These are phyloP conservation scores for Archips crataeganus DNA, from an alignment of 2,888 invertebrate species.

Conservation along the genomic window DNA sequence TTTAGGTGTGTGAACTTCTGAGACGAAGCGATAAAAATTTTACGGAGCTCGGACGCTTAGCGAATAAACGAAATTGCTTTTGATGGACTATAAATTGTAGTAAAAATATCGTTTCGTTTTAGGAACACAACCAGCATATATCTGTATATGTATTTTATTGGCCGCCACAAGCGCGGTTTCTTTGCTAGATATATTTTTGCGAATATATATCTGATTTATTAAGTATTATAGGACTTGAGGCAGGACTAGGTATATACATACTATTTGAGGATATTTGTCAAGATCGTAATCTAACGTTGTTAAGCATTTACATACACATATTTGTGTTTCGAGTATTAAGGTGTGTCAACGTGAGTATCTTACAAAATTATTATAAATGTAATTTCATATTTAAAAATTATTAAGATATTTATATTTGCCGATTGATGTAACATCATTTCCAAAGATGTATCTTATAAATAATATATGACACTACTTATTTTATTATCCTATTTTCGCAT, in stretches of 20 bases:
- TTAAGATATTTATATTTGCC: slow-evolving; percentile 41
- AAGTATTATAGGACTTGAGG: slow-evolving; percentile 57
- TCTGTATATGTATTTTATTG: slow-evolving; percentile 60
- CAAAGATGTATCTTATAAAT: slow-evolving; percentile 8
- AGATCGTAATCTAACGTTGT: slow-evolving; percentile 74
- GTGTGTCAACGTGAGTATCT: slow-evolving; percentile 68
- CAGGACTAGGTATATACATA: slow-evolving; percentile 61
- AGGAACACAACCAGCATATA: slow-evolving; percentile 41
- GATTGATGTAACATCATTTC: slow-evolving; percentile 12
- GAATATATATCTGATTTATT: slow-evolving; percentile 62
- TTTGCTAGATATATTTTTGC: slow-evolving; percentile 72
- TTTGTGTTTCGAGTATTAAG: slow-evolving; percentile 59
- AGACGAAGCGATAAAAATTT: slow-evolving; percentile 23
- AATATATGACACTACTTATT: slow-evolving; percentile 12
- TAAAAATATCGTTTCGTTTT: slow-evolving; percentile 33
- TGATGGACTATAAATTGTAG: neutral
- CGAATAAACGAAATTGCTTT: neutral
- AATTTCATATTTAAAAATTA: slow-evolving; percentile 59
- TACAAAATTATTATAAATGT: slow-evolving; percentile 58
- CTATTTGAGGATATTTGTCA: slow-evolving; percentile 55
- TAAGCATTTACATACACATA: slow-evolving; percentile 74
- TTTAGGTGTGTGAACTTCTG: slow-evolving; percentile 39
- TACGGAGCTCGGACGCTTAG: neutral
- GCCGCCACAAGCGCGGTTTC: slow-evolving; percentile 63
- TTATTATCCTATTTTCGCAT: slow-evolving; percentile 24